Percentiles rank a stretch among this genome's conserved stretches.
phyloP scores from a whole-genome alignment of 2,888 invertebrate genomes.

The Microctonus brassicae region DNA sequence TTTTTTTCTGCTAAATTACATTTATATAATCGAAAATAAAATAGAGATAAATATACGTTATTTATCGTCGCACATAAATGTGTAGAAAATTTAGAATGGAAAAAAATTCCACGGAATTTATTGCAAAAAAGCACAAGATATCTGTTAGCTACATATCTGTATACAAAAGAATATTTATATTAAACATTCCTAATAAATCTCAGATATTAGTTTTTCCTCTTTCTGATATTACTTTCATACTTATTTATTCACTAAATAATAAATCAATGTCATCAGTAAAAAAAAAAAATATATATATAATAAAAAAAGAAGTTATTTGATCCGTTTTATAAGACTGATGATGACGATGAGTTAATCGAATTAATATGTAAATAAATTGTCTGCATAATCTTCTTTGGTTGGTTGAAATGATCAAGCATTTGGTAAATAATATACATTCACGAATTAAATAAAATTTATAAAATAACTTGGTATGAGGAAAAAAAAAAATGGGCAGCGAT shows the following conservation, averaged over 20 bases:
- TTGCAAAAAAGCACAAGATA: constrained; percentile 46
- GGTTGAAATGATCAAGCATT: constrained; percentile 36
- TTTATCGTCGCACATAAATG: neutral
- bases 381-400: constrained; percentile 20
- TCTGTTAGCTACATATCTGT: constrained; percentile 49
- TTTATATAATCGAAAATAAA: too few species aligned
- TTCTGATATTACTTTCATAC: constrained; percentile 6
- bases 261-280: too few species aligned
- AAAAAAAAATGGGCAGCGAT: neutral
- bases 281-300: neutral
- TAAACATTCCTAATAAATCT: constrained; percentile 24
- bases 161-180: constrained; percentile 55
- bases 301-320: constrained; percentile 24
- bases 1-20: too few species aligned
- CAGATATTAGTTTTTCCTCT: neutral
- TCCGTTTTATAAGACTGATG: constrained; percentile 24
- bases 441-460: neutral
- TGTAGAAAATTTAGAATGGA: constrained; percentile 5
- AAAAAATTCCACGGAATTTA: constrained; percentile 8
- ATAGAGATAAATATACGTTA: neutral
- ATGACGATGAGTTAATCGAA: neutral
- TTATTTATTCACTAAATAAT: neutral
- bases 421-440: constrained; percentile 22
- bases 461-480: neutral
- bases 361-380: constrained; percentile 6